phyloP scores from a whole-genome alignment of 1,140 invertebrate species.

The Whitmania pigra region DNA sequence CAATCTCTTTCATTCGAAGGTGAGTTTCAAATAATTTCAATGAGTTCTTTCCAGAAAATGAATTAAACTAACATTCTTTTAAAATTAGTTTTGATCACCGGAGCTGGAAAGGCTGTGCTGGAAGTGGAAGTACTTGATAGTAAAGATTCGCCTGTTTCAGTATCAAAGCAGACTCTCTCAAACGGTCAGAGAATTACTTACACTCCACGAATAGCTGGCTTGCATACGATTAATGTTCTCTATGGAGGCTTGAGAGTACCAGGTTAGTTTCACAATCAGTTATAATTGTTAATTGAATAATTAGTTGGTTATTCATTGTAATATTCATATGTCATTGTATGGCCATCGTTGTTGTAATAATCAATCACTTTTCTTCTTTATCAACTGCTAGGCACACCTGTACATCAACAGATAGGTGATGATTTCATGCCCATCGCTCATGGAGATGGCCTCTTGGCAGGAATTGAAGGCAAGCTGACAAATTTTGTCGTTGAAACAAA shows the following conservation, averaged over 20 bases:
- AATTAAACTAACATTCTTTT: not conserved
- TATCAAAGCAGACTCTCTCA: conserved; percentile 60
- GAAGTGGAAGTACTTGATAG: conserved; percentile 77
- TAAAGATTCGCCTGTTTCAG: conserved; percentile 66
- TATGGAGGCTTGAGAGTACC: conserved; percentile 63
- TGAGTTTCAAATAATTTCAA: conserved; percentile 24
- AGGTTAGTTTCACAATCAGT: conserved; percentile 32
- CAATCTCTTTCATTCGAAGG: conserved; percentile 41
- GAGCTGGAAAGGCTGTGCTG: conserved; percentile 76
- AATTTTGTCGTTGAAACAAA: conserved; percentile 43
- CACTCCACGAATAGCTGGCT: conserved; percentile 69
- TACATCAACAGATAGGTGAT: conserved; percentile 24
- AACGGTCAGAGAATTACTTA: conserved; percentile 65
- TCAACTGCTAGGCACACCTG: conserved; percentile 28
- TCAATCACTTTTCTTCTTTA: not conserved
- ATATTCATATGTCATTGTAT: no score
- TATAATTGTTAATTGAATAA: not conserved
- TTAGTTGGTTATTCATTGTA: no score
- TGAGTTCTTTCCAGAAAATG: not conserved
- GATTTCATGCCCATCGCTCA: conserved; percentile 37
- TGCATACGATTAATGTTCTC: conserved; percentile 72
- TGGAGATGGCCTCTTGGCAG: conserved; percentile 39
- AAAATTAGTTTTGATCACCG: conserved; percentile 58
- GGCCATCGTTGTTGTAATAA: no score
- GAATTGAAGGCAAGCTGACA: conserved; percentile 38